phyloP scores from a whole-genome alignment of 2,888 invertebrate genomes.

The Macropis europaea region DNA sequence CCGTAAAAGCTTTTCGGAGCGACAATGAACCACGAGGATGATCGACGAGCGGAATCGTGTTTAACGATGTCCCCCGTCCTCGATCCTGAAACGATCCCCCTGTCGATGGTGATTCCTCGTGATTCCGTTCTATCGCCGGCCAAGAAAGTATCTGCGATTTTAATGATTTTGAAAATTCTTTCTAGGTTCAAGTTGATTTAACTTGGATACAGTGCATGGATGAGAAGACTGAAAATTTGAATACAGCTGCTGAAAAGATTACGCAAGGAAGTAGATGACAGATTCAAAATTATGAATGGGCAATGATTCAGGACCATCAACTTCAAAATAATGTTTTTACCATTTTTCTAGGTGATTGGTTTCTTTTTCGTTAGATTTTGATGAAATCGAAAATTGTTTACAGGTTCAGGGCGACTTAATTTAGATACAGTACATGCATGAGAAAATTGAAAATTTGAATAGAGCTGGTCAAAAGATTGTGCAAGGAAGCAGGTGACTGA shows the following conservation, averaged over 20 bases:
- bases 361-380: too few species aligned
- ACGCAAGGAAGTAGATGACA: too few species aligned
- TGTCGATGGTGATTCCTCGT: slow-evolving; percentile 19
- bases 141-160: slow-evolving; percentile 11
- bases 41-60: slow-evolving; percentile 43
- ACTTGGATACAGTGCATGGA: slow-evolving; percentile 14
- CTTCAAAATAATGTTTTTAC: too few species aligned
- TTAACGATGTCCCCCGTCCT: slow-evolving; percentile 33
- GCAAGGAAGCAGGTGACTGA: too few species aligned
- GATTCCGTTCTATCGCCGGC: background rate
- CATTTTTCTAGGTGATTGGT: too few species aligned
- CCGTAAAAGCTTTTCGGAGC: slow-evolving; percentile 46
- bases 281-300: too few species aligned
- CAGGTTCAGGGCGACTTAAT: slow-evolving; percentile 7
- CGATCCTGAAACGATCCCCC: slow-evolving; percentile 26
- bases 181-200: slow-evolving; percentile 5
- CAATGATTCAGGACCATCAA: too few species aligned
- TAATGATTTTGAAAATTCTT: slow-evolving; percentile 34
- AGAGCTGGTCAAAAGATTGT: too few species aligned
- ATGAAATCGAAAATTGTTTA: slow-evolving; percentile 31
- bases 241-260: too few species aligned
- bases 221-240: too few species aligned
- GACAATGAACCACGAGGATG: slow-evolving; percentile 39
- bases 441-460: too few species aligned
- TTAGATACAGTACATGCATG: too few species aligned